Evolutionary conservation across 2,113 vertebrate genomes (phyloP).

Genomic region (Rhodinocichla rosea): DNA sequence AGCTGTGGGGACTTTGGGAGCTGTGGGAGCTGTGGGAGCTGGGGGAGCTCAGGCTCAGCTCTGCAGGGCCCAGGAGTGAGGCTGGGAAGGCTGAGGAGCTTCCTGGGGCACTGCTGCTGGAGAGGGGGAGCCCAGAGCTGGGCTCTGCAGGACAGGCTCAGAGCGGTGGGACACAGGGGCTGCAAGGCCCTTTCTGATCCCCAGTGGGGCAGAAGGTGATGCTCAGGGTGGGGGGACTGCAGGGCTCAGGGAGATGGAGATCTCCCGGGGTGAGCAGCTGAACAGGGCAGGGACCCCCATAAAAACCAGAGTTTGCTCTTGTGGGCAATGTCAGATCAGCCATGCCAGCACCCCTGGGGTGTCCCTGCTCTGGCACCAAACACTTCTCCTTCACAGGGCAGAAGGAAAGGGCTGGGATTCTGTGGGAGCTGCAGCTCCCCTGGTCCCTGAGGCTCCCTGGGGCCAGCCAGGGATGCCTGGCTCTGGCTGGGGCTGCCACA

Average conservation of each 20-base stretch:
- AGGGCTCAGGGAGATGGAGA: not conserved
- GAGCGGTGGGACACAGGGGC: not conserved
- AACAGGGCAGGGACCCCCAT: rapidly evolving
- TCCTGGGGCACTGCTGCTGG: not conserved
- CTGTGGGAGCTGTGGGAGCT: not conserved
- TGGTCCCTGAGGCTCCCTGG: rapidly evolving
- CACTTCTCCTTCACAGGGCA: not conserved
- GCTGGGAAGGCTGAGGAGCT: not conserved
- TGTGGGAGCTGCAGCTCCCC: not conserved
- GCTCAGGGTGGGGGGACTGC: not conserved
- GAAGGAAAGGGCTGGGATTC: not conserved
- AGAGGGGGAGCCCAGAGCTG: not conserved
- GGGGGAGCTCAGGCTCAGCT: rapidly evolving
- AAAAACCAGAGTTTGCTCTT: not conserved
- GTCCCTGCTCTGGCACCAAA: not conserved
- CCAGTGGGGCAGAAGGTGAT: not conserved
- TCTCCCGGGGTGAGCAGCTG: not conserved
- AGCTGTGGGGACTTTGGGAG: not conserved
- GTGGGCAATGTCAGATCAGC: not conserved
- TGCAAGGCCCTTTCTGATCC: not conserved
- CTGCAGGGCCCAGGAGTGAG: rapidly evolving
- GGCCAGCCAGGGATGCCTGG: not conserved
- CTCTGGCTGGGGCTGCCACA: not conserved
- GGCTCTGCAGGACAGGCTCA: not conserved
- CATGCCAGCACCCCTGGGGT: not conserved